Conservation (phyloP, 2,797 vertebrate genomes). For the Linurgus olivaceus region DNA sequence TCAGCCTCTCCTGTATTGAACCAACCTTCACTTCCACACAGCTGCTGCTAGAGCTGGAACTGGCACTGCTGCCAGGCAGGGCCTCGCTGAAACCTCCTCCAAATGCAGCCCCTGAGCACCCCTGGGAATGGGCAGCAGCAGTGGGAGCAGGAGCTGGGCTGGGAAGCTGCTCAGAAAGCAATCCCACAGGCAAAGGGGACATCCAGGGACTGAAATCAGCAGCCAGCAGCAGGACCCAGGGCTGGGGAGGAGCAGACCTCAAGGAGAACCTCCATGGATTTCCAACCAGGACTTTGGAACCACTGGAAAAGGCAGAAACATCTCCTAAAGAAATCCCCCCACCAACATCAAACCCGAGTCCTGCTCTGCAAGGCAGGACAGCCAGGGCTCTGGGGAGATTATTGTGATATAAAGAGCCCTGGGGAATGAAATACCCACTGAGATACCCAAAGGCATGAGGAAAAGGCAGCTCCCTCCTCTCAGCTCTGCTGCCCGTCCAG, state of each 20-base stretch:
- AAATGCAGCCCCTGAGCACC: background rate
- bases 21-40: background rate
- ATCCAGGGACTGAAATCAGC: background rate
- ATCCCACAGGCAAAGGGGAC: background rate
- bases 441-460: background rate
- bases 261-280: background rate
- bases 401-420: background rate
- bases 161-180: background rate
- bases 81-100: background rate
- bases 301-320: background rate
- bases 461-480: background rate
- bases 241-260: background rate
- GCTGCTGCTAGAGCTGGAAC: background rate
- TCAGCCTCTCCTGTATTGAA: background rate
- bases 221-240: background rate
- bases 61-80: background rate
- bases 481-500: fast-evolving
- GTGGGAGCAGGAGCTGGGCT: background rate
- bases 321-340: background rate
- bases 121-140: background rate
- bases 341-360: fast-evolving
- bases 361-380: background rate
- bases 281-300: background rate
- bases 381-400: background rate
- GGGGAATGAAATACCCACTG: background rate